phyloP scores from a whole-genome alignment of 2,888 invertebrate genomes.

The Acrobasis suavella region DNA sequence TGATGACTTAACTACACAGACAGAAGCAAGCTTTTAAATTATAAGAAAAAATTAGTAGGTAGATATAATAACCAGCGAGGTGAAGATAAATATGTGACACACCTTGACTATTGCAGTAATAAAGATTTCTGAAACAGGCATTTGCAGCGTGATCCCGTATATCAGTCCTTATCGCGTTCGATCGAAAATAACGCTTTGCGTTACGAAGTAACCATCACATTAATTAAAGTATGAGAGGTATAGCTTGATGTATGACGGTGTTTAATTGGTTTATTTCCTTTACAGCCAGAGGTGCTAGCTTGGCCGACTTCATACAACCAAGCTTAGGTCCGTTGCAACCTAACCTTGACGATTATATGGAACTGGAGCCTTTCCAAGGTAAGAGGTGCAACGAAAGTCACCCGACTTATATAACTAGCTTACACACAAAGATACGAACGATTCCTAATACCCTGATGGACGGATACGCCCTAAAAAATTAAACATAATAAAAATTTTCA shows the following conservation, averaged over 20 bases:
- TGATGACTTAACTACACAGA: too few relatives aligned
- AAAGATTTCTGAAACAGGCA: conserved; percentile 4
- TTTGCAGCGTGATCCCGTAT: conserved; percentile 6
- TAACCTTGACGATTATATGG: conserved; percentile 97
- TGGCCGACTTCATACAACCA: conserved; percentile 99
- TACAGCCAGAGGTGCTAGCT: conserved; percentile 91
- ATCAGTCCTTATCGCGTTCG: conserved; percentile 6
- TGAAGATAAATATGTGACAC: not conserved
- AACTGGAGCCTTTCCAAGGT: conserved; percentile 93
- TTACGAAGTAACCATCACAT: not conserved
- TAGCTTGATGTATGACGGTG: not conserved
- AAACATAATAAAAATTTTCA: too few relatives aligned
- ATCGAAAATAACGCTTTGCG: conserved; percentile 21
- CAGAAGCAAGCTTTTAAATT: too few relatives aligned
- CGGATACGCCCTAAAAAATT: too few relatives aligned
- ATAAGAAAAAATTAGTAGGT: too few relatives aligned
- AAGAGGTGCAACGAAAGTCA: conserved; percentile 32
- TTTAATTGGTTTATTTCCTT: conserved; percentile 26
- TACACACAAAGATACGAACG: too few relatives aligned
- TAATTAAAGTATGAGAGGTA: not conserved
- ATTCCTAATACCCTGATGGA: too few relatives aligned
- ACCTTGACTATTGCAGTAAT: not conserved
- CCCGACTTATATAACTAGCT: too few relatives aligned
- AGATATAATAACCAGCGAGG: not conserved
- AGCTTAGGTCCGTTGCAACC: conserved; percentile 98